Conservation (phyloP, 2,113 vertebrate genomes). For the Perccottus glenii region DNA sequence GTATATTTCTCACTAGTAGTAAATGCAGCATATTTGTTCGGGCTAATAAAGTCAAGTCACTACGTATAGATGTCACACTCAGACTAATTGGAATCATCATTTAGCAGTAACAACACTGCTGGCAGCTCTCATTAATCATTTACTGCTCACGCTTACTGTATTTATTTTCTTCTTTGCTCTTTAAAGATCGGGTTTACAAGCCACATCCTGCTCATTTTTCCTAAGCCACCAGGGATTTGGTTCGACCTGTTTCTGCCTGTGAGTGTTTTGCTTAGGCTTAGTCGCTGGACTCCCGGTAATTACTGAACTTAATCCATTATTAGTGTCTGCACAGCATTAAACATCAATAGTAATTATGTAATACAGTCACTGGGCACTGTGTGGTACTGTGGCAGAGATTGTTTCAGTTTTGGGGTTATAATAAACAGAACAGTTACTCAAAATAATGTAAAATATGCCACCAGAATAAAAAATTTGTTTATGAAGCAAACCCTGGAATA, state of each 20-base stretch:
- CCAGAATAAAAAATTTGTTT: too few species aligned
- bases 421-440: too few species aligned
- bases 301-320: constrained; percentile 9
- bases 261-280: constrained; percentile 11
- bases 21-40: not conserved
- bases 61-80: constrained; percentile 5
- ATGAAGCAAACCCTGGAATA: too few species aligned
- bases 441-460: too few species aligned
- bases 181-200: constrained; percentile 22
- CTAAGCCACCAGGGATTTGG: not conserved
- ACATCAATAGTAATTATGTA: constrained; percentile 11
- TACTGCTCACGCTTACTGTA: constrained; percentile 10
- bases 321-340: not conserved
- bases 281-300: constrained; percentile 5
- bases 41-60: constrained; percentile 23
- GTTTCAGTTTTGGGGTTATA: not conserved
- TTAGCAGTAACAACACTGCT: constrained; percentile 10
- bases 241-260: not conserved
- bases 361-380: not conserved
- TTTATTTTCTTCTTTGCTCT: constrained; percentile 42
- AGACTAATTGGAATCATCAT: constrained; percentile 30
- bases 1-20: not conserved
- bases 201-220: constrained; percentile 24
- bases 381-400: not conserved
- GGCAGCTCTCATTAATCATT: constrained; percentile 48